Base-by-base conservation (phyloP, 2,113 vertebrate species). In the Brachyistius frenatus region DNA sequence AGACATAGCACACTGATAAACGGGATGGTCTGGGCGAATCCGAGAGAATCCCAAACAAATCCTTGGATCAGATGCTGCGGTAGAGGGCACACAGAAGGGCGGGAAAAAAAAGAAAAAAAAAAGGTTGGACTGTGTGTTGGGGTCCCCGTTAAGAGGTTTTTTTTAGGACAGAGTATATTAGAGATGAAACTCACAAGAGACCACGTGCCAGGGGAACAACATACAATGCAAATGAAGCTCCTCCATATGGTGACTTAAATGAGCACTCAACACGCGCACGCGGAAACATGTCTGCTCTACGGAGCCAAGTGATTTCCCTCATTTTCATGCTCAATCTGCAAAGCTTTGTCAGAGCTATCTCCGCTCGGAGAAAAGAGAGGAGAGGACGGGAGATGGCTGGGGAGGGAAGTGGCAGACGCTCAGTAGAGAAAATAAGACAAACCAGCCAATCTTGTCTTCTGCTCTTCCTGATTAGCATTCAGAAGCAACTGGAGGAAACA, bases 11-110 rank as follows among this genome's bases (percentile, higher is more conserved):
- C 76, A 60, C 31, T 7, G 73, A 84, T 73, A 80, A 66, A 57
- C 23, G 62, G 56, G 76, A 73, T 72, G 76, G 63, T 83, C 67
- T 67, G 60, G 75, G 71, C 47, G 89, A 88, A 91, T 88, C 91
- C 64, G 0, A 64, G 77, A 76, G 81, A 86, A 91, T 89, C 90
- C 81, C 83, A 82, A 86, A 88, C 88, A 91, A 90, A 92, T 91
- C 88, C 91, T 62, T 0, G 68, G 86, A 88, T 92, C 87, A 91
- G 83, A 85, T 67, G 44, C 57, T 47, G 55, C 23, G 57, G 70
- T 31, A n/a, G 39, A 62, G 76, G 66, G 55, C 7, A 30, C 9
- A 32, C 9, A 44, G 13, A 6, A 61, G 69, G 41, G 41, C 13
- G 55, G 31, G 5, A 23, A 61, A 61, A 41, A 39, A 61, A 61